Evolutionary conservation across 2,888 invertebrate genomes (phyloP).

Genomic region (Litoditis marina): DNA sequence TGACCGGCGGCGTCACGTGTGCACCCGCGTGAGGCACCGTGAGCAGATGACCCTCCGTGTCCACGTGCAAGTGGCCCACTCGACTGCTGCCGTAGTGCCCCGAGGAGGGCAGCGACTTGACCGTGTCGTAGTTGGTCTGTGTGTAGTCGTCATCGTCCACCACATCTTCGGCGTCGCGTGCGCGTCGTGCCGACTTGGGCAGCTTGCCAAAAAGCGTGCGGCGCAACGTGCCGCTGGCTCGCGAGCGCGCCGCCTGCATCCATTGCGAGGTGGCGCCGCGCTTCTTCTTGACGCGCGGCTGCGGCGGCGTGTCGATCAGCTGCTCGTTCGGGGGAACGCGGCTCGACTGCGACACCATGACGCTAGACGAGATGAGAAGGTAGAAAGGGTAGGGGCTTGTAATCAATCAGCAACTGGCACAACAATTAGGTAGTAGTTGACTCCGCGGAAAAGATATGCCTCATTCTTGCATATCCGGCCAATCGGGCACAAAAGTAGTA

Average conservation of each 20-base stretch:
- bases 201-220: constrained; percentile 37
- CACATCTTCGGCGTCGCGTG: constrained; percentile 42
- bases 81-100: constrained; percentile 47
- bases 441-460: constrained; percentile 3
- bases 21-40: neutral
- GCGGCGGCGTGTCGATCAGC: constrained; percentile 6
- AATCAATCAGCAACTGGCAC: too few relatives aligned
- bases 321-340: constrained; percentile 7
- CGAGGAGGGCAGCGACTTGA: constrained; percentile 41
- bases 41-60: neutral
- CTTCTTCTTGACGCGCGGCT: constrained; percentile 19
- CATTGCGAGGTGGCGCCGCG: constrained; percentile 14
- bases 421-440: constrained; percentile 12
- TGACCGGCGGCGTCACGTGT: constrained; percentile 24
- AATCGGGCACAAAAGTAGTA: neutral
- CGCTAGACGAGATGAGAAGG: too few relatives aligned
- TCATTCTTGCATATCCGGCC: constrained; percentile 12
- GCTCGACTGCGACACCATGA: constrained; percentile 14
- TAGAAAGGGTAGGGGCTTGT: too few relatives aligned
- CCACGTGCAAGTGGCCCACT: constrained; percentile 26
- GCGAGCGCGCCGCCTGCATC: constrained; percentile 33
- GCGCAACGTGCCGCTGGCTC: constrained; percentile 36
- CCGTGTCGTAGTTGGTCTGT: constrained; percentile 43
- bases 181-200: constrained; percentile 22
- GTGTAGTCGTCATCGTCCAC: constrained; percentile 36